Percentiles rank a stretch among this genome's conserved stretches.
These are phyloP conservation scores for Gobius niger DNA, from an alignment of 2,113 vertebrate genomes.

Conservation along the genomic window DNA sequence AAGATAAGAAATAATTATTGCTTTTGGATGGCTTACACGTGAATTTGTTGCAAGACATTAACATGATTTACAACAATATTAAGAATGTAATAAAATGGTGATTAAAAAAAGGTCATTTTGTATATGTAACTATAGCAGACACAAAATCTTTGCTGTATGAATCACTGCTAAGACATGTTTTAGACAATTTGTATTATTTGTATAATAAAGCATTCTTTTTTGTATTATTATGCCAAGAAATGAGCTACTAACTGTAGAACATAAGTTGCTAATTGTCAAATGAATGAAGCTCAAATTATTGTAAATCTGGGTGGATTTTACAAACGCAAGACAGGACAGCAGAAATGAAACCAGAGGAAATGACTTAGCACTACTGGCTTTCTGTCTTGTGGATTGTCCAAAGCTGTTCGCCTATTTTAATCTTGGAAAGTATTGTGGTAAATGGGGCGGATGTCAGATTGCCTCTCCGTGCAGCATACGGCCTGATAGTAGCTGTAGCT, in stretches of 20 bases:
- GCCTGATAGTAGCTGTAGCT: constrained; percentile 47
- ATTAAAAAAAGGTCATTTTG: too few relatives aligned
- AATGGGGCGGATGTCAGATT: constrained; percentile 67
- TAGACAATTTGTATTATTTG: too few relatives aligned
- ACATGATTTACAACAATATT: too few relatives aligned
- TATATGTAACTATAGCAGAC: too few relatives aligned
- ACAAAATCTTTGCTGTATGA: too few relatives aligned
- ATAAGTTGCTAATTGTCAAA: too few relatives aligned
- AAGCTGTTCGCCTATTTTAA: constrained; percentile 61
- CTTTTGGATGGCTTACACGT: background rate
- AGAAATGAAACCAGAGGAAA: constrained; percentile 14
- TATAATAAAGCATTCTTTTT: too few relatives aligned
- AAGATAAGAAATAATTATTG: background rate
- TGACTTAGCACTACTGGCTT: constrained; percentile 45
- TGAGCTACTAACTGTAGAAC: too few relatives aligned
- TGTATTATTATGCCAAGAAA: too few relatives aligned
- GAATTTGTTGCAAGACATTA: background rate
- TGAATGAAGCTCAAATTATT: background rate
- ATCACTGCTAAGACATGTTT: too few relatives aligned
- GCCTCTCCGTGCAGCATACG: constrained; percentile 47
- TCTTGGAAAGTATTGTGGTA: constrained; percentile 56
- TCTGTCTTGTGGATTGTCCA: constrained; percentile 50
- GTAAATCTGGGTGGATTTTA: background rate
- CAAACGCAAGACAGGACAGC: background rate
- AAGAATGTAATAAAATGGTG: too few relatives aligned